Base-by-base conservation (phyloP, 1,140 invertebrate genomes). In the Zaprionus vittiger region DNA sequence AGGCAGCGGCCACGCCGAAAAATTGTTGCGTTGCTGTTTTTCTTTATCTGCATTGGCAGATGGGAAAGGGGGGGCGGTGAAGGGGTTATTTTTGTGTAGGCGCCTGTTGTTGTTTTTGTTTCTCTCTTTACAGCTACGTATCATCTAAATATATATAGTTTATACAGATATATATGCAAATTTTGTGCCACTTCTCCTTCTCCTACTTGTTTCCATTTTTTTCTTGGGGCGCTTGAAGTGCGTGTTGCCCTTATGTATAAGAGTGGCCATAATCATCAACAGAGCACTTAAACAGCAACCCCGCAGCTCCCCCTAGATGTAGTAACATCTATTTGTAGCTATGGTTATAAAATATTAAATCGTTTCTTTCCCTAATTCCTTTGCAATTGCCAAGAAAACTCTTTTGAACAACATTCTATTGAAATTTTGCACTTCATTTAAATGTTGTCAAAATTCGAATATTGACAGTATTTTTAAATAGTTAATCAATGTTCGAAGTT, bases 21-120 rank as follows among this genome's bases (percentile, higher is more conserved):
- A 81, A 85, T 89, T 87, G 84, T 87, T 87, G 84, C 78, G 69
- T 87, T 87, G 72, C 77, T 83, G 65, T 80, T 85, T 76, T 80
- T 73, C 68, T 79, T 83, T 79, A 47, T 81, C 44, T 54, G 56
- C 37, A 26, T 52, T 64, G 56, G 28, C 22, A n/a, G 7, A 15
- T 17, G 55, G 41, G n/a, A 7, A 9, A 17, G 17, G n/a, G 37
- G 14, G 14, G 4, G 12, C 0, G 17, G 49, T 37, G 7, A 26
- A 59, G 38, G 47, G 37, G 14, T 38, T 38, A 38, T 66, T 22
- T 49, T 7, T 15, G 20, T 56, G 54, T n/a, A 52, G n/a, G n/a
- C 6, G n/a, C 54, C 28, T 55, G 34, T 17, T 34, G 61, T 79
- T 79, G 72, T 73, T 73, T 61, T 72, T 85, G 59, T 72, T 74